Conservation (phyloP, 2,888 invertebrate species). For the Odontomyia ornata region DNA sequence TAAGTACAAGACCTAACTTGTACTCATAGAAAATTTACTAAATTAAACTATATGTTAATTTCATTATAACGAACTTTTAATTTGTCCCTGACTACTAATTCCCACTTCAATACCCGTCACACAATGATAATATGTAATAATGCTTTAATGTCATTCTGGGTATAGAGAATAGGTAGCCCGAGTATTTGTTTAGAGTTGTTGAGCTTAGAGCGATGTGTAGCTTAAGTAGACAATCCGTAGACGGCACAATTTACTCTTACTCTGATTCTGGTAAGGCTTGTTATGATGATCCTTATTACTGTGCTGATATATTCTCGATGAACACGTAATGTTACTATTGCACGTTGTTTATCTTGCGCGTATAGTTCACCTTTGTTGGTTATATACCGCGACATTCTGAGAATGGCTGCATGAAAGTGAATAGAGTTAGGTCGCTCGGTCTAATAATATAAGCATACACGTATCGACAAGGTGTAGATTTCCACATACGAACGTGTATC, state of each 20-base stretch:
- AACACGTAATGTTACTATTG: not conserved
- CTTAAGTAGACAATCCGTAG: not conserved
- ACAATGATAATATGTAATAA: not conserved
- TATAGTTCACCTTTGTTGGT: no score
- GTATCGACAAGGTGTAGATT: no score
- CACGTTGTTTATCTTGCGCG: no score
- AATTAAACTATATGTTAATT: constrained; percentile 40
- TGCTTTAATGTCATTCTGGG: not conserved
- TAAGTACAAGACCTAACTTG: no score
- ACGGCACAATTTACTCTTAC: not conserved
- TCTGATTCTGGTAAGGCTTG: no score
- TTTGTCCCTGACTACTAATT: constrained; percentile 41
- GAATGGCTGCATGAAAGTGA: no score
- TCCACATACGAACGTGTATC: no score
- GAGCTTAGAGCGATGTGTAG: not conserved
- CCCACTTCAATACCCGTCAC: constrained; percentile 7
- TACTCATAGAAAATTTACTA: not conserved
- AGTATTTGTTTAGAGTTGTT: not conserved
- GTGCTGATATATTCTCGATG: not conserved
- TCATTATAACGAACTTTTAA: constrained; percentile 38
- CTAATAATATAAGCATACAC: no score
- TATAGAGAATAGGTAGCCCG: not conserved
- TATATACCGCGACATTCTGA: no score
- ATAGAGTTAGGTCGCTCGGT: no score
- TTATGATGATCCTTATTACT: no score